Evolutionary conservation across 2,888 invertebrate species (phyloP).

Genomic region (Megalurothrips usitatus): DNA sequence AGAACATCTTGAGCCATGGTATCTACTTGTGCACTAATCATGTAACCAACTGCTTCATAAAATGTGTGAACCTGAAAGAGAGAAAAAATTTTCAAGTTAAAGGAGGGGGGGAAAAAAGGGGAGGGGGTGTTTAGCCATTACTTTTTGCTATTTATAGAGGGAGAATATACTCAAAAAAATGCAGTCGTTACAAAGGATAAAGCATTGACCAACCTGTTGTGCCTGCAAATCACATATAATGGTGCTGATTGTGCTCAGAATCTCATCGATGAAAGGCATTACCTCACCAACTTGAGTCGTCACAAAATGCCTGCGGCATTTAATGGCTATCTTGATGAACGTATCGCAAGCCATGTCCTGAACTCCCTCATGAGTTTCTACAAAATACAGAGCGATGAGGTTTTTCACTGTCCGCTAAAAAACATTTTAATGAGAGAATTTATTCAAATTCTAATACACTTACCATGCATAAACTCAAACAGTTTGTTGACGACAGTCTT

Average conservation of each 20-base stretch:
- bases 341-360: conserved; percentile 99
- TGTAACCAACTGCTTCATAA: conserved; percentile 98
- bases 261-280: conserved; percentile 98
- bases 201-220: conserved; percentile 77
- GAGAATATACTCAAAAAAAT: too few species aligned
- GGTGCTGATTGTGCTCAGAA: conserved; percentile 88
- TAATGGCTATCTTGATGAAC: conserved; percentile 98
- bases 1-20: conserved; percentile 85
- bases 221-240: conserved; percentile 99
- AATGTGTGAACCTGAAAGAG: conserved; percentile 75
- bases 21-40: conserved; percentile 96
- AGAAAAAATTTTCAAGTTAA: not conserved
- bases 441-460: conserved; percentile 37
- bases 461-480: conserved; percentile 98
- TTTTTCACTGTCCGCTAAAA: not conserved
- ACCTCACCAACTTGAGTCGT: conserved; percentile 93
- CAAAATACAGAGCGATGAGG: conserved; percentile 37
- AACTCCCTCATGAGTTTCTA: conserved; percentile 98
- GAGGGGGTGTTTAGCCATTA: too few species aligned
- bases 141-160: too few species aligned
- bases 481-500: conserved; percentile 99
- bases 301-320: conserved; percentile 97
- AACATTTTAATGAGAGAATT: conserved; percentile 23
- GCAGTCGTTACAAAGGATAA: too few species aligned
- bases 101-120: not conserved